Evolutionary conservation across 37 sponge, comb jelly and placozoan species (phyloP).

Genomic region (Chondrosia reniformis): DNA sequence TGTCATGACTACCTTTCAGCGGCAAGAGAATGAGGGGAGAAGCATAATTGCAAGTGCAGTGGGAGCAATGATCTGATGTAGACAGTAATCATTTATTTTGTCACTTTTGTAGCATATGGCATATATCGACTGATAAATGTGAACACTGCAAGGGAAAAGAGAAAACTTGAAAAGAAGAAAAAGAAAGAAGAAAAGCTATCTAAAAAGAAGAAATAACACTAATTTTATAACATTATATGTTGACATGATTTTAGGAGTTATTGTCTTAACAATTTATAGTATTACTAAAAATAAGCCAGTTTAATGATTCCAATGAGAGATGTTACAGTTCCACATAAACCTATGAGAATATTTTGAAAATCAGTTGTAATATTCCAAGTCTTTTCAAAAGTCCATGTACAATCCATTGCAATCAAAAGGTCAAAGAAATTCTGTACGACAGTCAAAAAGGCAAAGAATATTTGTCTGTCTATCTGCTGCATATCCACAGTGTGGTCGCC

Average conservation of each 20-base stretch:
- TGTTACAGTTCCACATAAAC: conserved; percentile 42
- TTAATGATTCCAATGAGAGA: conserved; percentile 39
- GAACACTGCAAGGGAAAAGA: conserved; percentile 40
- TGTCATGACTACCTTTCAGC: no score
- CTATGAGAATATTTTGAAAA: conserved; percentile 12
- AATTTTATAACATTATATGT: not conserved
- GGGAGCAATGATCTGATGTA: no score
- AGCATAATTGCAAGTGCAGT: no score
- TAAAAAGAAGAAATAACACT: conserved; percentile 41
- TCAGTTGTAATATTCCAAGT: conserved; percentile 25
- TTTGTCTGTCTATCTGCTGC: not conserved
- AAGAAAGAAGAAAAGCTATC: conserved; percentile 49
- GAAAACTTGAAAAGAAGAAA: conserved; percentile 48
- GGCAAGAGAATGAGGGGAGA: no score
- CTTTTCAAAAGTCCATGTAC: conserved; percentile 18
- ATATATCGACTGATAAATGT: conserved; percentile 40
- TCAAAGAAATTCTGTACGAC: conserved; percentile 25
- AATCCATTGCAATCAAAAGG: conserved; percentile 38
- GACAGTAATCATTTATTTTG: not conserved
- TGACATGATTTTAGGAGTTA: not conserved
- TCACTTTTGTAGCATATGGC: conserved; percentile 30
- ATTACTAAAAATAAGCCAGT: not conserved
- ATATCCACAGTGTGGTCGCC: not conserved
- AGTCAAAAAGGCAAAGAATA: not conserved
- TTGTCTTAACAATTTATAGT: not conserved